Percentiles rank a stretch among this genome's conserved stretches.
These are phyloP conservation scores for Zaprionus camerounensis DNA, from an alignment of 1,140 invertebrate species.

Conservation along the genomic window DNA sequence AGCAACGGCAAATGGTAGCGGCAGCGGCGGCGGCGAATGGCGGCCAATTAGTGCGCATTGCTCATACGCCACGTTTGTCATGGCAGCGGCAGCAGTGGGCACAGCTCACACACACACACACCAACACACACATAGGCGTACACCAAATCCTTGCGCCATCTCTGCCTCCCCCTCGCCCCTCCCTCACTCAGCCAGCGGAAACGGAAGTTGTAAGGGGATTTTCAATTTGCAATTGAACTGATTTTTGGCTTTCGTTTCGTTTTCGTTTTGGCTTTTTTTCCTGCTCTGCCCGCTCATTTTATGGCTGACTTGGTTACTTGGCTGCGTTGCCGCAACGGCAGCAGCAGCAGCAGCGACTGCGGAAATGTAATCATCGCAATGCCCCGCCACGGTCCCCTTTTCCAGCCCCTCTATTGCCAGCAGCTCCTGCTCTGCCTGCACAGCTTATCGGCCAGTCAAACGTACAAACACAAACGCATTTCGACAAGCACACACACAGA, in stretches of 20 bases:
- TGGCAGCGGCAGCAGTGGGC: slow-evolving; percentile 61
- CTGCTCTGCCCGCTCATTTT: slow-evolving; percentile 67
- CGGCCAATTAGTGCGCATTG: slow-evolving; percentile 82
- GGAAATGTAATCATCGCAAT: slow-evolving; percentile 82
- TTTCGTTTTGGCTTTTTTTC: slow-evolving; percentile 17
- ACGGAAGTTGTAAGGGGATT: slow-evolving; percentile 82
- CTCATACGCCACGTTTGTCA: slow-evolving; percentile 82
- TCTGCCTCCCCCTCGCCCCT: background rate
- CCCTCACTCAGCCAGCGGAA: slow-evolving; percentile 57
- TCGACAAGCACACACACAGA: slow-evolving; percentile 24
- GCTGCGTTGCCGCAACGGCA: slow-evolving; percentile 41
- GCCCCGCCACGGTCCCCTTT: slow-evolving; percentile 11
- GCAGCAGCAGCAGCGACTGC: slow-evolving; percentile 26
- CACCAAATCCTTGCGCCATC: background rate
- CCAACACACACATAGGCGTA: background rate
- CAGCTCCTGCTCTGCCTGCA: background rate
- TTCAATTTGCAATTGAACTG: slow-evolving; percentile 83
- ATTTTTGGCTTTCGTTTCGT: slow-evolving; percentile 70
- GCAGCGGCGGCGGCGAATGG: slow-evolving; percentile 49
- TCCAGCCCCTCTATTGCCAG: no score
- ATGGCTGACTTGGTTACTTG: slow-evolving; percentile 75
- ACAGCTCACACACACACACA: slow-evolving; percentile 20
- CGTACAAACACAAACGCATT: slow-evolving; percentile 38
- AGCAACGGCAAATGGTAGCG: slow-evolving; percentile 50
- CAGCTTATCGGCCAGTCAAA: slow-evolving; percentile 58